A percentile compares a stretch with the other conserved stretches of the same genome.
Conservation (phyloP, 1,140 invertebrate species). For the Acromyrmex charruanus region DNA sequence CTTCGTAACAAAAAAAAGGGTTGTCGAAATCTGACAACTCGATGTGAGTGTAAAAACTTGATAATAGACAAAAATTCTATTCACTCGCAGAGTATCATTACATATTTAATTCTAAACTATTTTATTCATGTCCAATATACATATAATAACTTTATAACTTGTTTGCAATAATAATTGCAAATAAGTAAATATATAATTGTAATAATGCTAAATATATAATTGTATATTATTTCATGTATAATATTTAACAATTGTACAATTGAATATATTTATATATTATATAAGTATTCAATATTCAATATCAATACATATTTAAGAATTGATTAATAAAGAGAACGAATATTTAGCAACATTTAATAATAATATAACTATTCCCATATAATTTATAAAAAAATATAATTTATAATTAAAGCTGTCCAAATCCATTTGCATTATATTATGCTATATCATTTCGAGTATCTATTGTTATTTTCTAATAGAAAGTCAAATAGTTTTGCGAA, state of each 20-base stretch:
- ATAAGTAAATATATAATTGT: not conserved
- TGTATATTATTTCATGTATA: not conserved
- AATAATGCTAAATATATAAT: not conserved
- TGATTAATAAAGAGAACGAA: too few species aligned
- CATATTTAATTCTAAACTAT: not conserved
- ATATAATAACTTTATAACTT: not conserved
- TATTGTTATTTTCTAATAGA: too few species aligned
- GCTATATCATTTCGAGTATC: too few species aligned
- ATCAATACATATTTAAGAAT: too few species aligned
- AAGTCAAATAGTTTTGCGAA: too few species aligned
- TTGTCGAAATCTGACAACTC: not conserved
- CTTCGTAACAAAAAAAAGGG: constrained; percentile 17
- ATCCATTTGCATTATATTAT: too few species aligned
- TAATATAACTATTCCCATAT: too few species aligned
- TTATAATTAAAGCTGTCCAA: too few species aligned
- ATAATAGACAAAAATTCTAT: not conserved
- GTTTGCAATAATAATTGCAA: not conserved
- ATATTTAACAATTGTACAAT: not conserved
- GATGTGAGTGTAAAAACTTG: not conserved
- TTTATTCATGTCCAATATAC: not conserved
- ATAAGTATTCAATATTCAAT: too few species aligned
- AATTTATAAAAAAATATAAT: too few species aligned
- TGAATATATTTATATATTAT: too few species aligned
- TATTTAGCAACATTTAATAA: too few species aligned
- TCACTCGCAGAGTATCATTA: not conserved